Evolutionary conservation across 2,888 invertebrate species (phyloP).

Genomic region (Macaria notata): DNA sequence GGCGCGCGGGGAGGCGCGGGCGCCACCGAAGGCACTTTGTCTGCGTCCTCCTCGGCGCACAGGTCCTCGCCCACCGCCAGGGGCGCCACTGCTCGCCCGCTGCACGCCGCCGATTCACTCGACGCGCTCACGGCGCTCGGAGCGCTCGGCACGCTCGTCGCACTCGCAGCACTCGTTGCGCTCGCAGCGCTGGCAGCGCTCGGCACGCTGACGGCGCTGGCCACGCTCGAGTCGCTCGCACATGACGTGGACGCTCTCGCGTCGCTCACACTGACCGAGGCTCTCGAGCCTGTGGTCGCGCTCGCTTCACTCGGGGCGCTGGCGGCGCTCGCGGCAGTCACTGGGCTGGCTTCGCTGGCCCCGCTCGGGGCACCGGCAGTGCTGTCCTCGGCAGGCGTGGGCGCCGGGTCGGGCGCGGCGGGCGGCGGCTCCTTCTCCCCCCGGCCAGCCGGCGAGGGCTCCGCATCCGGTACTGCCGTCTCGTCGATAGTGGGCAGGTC

Average conservation of each 20-base stretch:
- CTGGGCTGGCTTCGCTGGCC: not conserved
- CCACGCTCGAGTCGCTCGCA: not conserved
- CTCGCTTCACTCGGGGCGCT: constrained; percentile 30
- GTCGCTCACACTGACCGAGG: constrained; percentile 32
- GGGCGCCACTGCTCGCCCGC: constrained; percentile 79
- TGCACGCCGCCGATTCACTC: constrained; percentile 13
- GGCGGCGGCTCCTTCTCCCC: constrained; percentile 32
- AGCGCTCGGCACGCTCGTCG: not conserved
- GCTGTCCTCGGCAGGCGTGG: not conserved
- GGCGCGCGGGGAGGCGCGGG: constrained; percentile 10
- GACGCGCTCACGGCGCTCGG: not conserved
- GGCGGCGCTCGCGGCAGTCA: not conserved
- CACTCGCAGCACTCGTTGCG: constrained; percentile 2
- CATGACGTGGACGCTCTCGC: constrained; percentile 41
- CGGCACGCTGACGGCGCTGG: not conserved
- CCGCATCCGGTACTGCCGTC: constrained; percentile 49
- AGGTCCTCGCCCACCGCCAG: constrained; percentile 87
- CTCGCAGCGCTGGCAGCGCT: not conserved
- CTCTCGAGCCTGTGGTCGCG: constrained; percentile 48
- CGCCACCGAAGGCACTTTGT: constrained; percentile 76
- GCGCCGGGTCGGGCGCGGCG: not conserved
- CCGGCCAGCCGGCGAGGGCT: constrained; percentile 44
- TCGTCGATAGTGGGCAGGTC: constrained; percentile 53
- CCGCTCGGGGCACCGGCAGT: not conserved
- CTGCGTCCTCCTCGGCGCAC: constrained; percentile 85